A percentile compares a stretch with the other conserved stretches of the same genome.
These are phyloP conservation scores for Callyntrura guangdongensis DNA, from an alignment of 2,888 invertebrate species.

Conservation along the genomic window DNA sequence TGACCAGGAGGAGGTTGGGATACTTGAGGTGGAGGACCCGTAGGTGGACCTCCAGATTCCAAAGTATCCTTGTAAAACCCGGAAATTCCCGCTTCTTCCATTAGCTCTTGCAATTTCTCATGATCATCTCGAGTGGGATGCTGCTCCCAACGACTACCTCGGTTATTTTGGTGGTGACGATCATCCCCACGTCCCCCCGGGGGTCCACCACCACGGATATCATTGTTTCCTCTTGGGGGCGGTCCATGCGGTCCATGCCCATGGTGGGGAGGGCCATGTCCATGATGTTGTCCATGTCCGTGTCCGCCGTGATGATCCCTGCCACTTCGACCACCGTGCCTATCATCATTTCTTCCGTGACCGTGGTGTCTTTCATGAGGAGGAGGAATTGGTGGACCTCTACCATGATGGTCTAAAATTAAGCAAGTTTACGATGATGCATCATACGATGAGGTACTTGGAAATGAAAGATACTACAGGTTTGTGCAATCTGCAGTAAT, in stretches of 20 bases:
- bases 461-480: background rate
- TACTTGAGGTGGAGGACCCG: background rate
- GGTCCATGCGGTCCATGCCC: conserved; percentile 30
- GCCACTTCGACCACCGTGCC: conserved; percentile 29
- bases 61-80: conserved; percentile 83
- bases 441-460: background rate
- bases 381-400: conserved; percentile 51
- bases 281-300: conserved; percentile 49
- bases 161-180: conserved; percentile 49
- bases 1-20: conserved; percentile 37
- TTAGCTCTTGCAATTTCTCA: conserved; percentile 84
- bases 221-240: conserved; percentile 33
- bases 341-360: conserved; percentile 60
- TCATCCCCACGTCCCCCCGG: conserved; percentile 85
- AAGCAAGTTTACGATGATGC: background rate
- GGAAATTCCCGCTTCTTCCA: conserved; percentile 84
- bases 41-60: conserved; percentile 65
- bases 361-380: conserved; percentile 63
- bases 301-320: conserved; percentile 64
- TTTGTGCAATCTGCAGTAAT: too few relatives aligned
- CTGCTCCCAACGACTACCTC: conserved; percentile 82
- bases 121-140: conserved; percentile 83
- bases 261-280: background rate
- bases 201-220: conserved; percentile 53
- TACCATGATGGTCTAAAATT: conserved; percentile 64